These are phyloP conservation scores for Pseudachorutes palmiensis DNA, from an alignment of 1,140 invertebrate genomes.

Conservation along the genomic window DNA sequence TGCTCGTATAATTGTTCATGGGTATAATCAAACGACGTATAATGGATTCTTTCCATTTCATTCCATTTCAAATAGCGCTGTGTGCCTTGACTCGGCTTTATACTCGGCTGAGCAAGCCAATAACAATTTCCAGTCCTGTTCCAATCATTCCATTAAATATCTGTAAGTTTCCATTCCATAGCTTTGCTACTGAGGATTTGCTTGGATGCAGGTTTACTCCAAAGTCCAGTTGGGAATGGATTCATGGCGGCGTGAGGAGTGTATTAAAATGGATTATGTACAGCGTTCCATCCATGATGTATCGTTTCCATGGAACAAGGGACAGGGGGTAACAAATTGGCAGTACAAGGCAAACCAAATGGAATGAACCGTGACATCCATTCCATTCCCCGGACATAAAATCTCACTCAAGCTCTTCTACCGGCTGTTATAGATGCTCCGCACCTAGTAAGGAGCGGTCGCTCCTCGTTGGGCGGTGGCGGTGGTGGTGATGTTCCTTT, in stretches of 20 bases:
- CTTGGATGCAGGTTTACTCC: background rate
- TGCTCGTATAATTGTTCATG: background rate
- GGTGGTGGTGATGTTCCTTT: background rate
- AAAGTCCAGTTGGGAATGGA: background rate
- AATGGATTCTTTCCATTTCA: too few relatives aligned
- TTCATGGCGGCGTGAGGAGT: background rate
- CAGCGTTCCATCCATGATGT: background rate
- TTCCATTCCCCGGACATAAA: background rate
- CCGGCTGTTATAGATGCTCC: too few relatives aligned
- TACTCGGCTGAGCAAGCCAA: too few relatives aligned
- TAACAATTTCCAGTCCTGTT: too few relatives aligned
- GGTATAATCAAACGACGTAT: too few relatives aligned
- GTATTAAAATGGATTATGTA: background rate
- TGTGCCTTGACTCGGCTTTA: too few relatives aligned
- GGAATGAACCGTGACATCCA: conserved; percentile 9
- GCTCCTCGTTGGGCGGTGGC: background rate
- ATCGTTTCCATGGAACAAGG: background rate
- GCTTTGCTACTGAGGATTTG: too few relatives aligned
- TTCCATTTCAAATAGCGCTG: too few relatives aligned
- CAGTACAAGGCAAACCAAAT: conserved; percentile 11
- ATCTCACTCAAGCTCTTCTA: background rate
- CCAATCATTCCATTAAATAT: too few relatives aligned
- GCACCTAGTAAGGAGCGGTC: too few relatives aligned
- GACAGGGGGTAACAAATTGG: conserved; percentile 5
- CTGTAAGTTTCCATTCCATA: too few relatives aligned